A percentile compares a stretch with the other conserved stretches of the same genome.
Evolutionary conservation across 2,888 invertebrate species (phyloP).

Genomic region (Ophioninae sp.): DNA sequence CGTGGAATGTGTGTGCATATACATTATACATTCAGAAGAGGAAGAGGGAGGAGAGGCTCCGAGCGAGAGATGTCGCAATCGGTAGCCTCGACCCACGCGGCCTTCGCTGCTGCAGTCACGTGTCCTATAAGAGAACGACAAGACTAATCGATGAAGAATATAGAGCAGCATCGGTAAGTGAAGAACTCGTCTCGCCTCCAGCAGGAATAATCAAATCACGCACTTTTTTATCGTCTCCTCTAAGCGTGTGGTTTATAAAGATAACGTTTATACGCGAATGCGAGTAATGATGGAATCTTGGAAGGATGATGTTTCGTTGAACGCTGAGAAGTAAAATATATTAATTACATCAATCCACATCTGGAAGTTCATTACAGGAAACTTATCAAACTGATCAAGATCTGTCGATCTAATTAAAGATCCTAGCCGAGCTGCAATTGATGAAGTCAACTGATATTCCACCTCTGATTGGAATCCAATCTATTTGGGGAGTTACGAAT

Average conservation of each 20-base stretch:
- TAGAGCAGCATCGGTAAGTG: constrained; percentile 40
- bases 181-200: background rate
- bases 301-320: background rate
- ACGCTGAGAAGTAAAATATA: background rate
- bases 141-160: constrained; percentile 55
- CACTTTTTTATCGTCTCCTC: background rate
- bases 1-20: background rate
- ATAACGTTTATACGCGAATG: background rate
- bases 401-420: too few relatives aligned
- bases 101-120: constrained; percentile 54
- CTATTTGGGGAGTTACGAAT: too few relatives aligned
- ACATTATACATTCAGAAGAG: constrained; percentile 37
- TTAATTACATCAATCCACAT: background rate
- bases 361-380: background rate
- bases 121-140: constrained; percentile 36
- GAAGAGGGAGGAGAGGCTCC: background rate
- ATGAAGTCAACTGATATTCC: too few relatives aligned
- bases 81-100: constrained; percentile 50
- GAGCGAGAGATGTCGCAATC: constrained; percentile 51
- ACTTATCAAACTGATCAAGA: background rate
- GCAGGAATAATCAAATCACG: background rate
- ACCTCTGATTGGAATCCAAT: too few relatives aligned
- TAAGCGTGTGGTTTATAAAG: background rate
- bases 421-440: too few relatives aligned
- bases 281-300: background rate